Evolutionary conservation across 2,888 invertebrate species (phyloP), one percentile per base, ranked within the genome.

Genomic region (Cosmia pyralina): DNA sequence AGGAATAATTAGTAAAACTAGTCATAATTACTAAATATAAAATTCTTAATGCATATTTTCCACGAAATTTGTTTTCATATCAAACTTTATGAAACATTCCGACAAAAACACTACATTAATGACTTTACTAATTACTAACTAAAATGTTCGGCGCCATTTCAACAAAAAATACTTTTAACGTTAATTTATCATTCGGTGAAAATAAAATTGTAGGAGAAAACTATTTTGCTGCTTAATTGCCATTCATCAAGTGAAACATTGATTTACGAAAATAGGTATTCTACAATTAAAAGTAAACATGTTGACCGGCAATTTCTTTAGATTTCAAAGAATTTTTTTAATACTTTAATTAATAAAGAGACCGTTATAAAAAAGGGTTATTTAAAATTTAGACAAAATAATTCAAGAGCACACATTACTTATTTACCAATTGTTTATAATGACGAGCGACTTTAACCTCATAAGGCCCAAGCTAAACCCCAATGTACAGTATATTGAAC

Each of bases 101-200:
- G 2, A 22, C 34, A 72, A 68, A 81, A 78, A 77, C 58, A 48
- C 15, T 50, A 72, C 53, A 72, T 73, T 69, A 78, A 75, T 75
- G 58, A 68, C 67, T 81, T 52, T 65, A 62, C 74, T 83, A 81
- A 84, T 85, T 83, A 65, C 60, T 38, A 73, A 74, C 65, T 70
- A 69, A 72, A 80, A 66, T 55, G 38, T 67, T 73, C 58, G 28
- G 17, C 59, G 58, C 46, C 10, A 44, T 74, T 77, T 75, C 17
- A 38, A 65, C 63, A 64, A 66, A 69, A 84, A 70, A 60, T 55
- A 62, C 48, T 34, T 74, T 70, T 46, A 44, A 53, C 41, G 13
- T 71, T 46, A 72, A 65, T 79, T 77, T 77, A 75, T 64, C 63
- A 65, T 72, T 72, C 52, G 15, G 28, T 64, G 28, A 69, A 59